phyloP scores from a whole-genome alignment of 2,113 vertebrate genomes.

The Dryoscopus gambensis region DNA sequence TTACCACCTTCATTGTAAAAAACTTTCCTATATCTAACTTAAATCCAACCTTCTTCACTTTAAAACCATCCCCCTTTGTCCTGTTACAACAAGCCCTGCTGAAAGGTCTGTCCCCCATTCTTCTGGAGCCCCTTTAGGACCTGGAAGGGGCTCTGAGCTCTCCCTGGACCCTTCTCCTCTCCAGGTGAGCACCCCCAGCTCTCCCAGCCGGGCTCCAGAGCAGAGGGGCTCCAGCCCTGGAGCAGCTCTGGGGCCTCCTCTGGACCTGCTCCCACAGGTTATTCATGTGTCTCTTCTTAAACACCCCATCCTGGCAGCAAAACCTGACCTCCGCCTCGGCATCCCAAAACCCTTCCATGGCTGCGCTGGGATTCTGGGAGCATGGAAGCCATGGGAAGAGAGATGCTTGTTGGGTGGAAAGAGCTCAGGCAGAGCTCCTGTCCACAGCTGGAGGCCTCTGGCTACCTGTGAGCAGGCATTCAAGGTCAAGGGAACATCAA shows the following conservation, averaged over 20 bases:
- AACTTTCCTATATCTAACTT: neutral
- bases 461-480: neutral
- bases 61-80: neutral
- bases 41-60: neutral
- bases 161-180: neutral
- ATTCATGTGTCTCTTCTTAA: neutral
- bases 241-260: neutral
- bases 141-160: neutral
- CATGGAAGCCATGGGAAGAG: fast-evolving
- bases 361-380: neutral
- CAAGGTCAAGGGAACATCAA: neutral
- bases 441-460: neutral
- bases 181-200: neutral
- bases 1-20: fast-evolving
- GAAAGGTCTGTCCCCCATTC: neutral
- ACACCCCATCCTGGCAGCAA: neutral
- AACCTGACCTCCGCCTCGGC: neutral
- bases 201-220: neutral
- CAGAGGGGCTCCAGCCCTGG: neutral
- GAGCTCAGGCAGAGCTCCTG: neutral
- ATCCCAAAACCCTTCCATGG: neutral
- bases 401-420: neutral
- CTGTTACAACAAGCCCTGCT: neutral
- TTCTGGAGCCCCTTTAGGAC: neutral
- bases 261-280: neutral